These are phyloP conservation scores for Tonatia bakeri DNA, from an alignment of 2,113 vertebrate genomes.

Conservation along the genomic window DNA sequence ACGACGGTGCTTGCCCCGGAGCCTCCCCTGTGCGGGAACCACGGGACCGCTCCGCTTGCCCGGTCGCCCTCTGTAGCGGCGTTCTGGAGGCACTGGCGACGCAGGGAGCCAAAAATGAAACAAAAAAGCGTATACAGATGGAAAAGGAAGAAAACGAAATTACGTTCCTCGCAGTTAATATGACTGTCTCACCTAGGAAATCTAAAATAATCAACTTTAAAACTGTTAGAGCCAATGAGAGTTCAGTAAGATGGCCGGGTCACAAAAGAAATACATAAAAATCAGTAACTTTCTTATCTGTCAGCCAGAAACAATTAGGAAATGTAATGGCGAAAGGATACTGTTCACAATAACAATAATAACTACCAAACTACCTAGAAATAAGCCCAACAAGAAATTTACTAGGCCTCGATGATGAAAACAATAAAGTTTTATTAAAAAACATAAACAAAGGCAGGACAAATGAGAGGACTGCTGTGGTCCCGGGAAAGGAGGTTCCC, in stretches of 20 bases:
- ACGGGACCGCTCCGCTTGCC: not conserved
- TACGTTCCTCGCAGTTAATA: not conserved
- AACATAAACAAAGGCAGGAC: not conserved
- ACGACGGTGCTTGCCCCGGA: not conserved
- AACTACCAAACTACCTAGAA: not conserved
- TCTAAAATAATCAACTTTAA: constrained; percentile 46
- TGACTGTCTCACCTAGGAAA: constrained; percentile 22
- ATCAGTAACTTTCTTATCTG: constrained; percentile 44
- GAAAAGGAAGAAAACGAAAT: constrained; percentile 11
- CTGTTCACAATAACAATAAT: not conserved
- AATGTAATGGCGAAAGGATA: constrained; percentile 15
- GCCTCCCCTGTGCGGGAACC: not conserved
- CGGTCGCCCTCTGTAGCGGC: not conserved
- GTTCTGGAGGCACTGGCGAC: not conserved
- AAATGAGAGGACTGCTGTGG: not conserved
- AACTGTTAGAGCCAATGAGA: constrained; percentile 36
- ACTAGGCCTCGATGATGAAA: constrained; percentile 1
- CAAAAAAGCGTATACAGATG: not conserved
- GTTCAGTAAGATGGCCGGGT: not conserved
- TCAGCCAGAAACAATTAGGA: constrained; percentile 51
- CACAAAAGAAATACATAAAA: constrained; percentile 48
- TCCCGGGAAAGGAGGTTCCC: not conserved
- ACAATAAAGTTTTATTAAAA: constrained; percentile 47
- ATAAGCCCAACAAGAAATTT: constrained; percentile 40
- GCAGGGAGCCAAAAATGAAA: not conserved